A percentile compares a stretch with the other conserved stretches of the same genome.
Conservation (phyloP, 2,113 vertebrate species). For the Menidia beryllina region DNA sequence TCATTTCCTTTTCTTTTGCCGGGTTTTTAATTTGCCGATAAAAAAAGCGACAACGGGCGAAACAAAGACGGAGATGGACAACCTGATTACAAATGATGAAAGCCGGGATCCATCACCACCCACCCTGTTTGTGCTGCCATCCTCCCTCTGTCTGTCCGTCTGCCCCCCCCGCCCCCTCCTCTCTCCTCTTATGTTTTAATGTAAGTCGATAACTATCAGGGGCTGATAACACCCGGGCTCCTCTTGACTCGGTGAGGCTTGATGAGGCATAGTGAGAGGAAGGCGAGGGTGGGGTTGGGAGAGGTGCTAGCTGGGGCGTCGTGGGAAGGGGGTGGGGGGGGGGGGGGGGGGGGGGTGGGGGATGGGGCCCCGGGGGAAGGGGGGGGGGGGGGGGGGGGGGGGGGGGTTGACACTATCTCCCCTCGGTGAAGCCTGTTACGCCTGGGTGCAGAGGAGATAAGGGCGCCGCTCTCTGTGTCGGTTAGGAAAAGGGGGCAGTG, state of each 20-base stretch:
- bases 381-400: constrained; percentile 4
- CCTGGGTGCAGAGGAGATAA: constrained; percentile 62
- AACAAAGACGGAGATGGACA: constrained; percentile 72
- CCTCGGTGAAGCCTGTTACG: constrained; percentile 63
- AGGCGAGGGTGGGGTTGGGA: constrained; percentile 25
- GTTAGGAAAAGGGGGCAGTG: constrained; percentile 6
- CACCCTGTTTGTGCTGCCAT: constrained; percentile 68
- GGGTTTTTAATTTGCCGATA: too few relatives aligned
- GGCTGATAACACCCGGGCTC: constrained; percentile 64
- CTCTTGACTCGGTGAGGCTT: constrained; percentile 43
- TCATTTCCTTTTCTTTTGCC: constrained; percentile 57
- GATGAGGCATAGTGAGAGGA: constrained; percentile 48
- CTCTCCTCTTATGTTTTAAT: constrained; percentile 72
- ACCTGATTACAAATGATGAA: constrained; percentile 75
- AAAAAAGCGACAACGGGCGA: constrained; percentile 54
- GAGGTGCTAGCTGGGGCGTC: constrained; percentile 16
- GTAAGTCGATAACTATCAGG: constrained; percentile 75
- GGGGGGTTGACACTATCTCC: constrained; percentile 63
- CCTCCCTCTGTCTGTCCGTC: constrained; percentile 56
- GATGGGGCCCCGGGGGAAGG: too few relatives aligned
- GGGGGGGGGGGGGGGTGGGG: constrained; percentile 24
- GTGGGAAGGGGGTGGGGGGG: constrained; percentile 16
- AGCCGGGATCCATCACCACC: constrained; percentile 70
- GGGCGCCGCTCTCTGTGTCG: constrained; percentile 28
- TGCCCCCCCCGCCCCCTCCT: constrained; percentile 34